Evolutionary conservation across 1,140 invertebrate genomes (phyloP).

Genomic region (Heterodera carotae): DNA sequence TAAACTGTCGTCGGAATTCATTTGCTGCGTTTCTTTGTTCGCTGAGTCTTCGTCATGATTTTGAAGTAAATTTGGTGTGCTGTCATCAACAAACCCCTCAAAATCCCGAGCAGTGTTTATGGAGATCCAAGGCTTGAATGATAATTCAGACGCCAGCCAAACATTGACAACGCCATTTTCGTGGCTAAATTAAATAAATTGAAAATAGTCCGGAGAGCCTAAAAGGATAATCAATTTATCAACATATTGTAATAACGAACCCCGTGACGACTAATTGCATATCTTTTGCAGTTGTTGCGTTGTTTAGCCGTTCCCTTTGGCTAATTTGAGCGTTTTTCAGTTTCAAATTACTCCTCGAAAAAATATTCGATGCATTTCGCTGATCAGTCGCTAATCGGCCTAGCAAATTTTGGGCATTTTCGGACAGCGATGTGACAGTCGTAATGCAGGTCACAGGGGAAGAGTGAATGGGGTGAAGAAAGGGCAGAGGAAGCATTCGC

Average conservation of each 20-base stretch:
- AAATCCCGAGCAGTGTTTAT: conserved; percentile 36
- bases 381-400: conserved; percentile 19
- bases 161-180: conserved; percentile 36
- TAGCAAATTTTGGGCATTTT: conserved; percentile 6
- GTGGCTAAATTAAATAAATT: conserved; percentile 33
- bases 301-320: neutral
- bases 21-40: neutral
- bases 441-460: conserved; percentile 47
- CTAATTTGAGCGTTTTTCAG: conserved; percentile 7
- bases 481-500: conserved; percentile 36
- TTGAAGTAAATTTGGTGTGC: neutral
- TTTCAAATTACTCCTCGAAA: conserved; percentile 30
- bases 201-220: conserved; percentile 2
- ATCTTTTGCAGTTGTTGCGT: conserved; percentile 17
- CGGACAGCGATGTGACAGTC: conserved; percentile 16
- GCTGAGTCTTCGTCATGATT: conserved; percentile 15
- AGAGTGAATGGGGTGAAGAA: conserved; percentile 47
- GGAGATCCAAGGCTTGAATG: conserved; percentile 36
- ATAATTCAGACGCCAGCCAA: conserved; percentile 33
- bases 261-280: conserved; percentile 25
- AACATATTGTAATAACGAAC: conserved; percentile 17
- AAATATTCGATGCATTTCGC: conserved; percentile 28
- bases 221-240: neutral
- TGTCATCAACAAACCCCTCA: conserved; percentile 32
- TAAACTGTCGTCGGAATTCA: conserved; percentile 11